These are phyloP conservation scores for Amphilophus citrinellus DNA, from an alignment of 2,113 vertebrate genomes.

Conservation along the genomic window DNA sequence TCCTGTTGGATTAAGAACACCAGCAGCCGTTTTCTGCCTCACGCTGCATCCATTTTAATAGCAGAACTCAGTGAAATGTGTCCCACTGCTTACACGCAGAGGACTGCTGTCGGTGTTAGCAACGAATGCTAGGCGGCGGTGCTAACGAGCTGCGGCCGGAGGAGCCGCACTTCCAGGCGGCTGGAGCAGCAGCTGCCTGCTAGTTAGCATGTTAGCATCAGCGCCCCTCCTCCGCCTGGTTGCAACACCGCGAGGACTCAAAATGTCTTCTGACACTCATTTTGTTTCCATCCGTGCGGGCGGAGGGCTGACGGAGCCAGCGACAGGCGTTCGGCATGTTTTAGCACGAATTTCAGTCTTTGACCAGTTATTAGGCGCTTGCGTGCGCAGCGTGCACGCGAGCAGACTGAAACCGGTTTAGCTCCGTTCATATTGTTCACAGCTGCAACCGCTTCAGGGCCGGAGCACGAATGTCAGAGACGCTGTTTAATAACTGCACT, in stretches of 20 bases:
- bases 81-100: not conserved
- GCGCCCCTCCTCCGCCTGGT: constrained; percentile 28
- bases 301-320: not conserved
- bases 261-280: constrained; percentile 66
- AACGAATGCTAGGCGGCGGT: not conserved
- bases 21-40: fast-evolving
- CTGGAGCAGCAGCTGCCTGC: constrained; percentile 4
- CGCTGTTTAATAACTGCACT: too few species aligned
- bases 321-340: not conserved
- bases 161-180: constrained; percentile 22
- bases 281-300: constrained; percentile 12
- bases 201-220: constrained; percentile 55
- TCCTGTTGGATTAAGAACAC: not conserved
- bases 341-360: not conserved
- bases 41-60: fast-evolving
- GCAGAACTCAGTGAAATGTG: fast-evolving
- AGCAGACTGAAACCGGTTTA: not conserved
- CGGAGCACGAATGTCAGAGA: too few species aligned
- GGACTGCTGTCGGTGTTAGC: constrained; percentile 27
- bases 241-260: constrained; percentile 51
- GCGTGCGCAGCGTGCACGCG: constrained; percentile 12
- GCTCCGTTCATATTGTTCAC: too few species aligned
- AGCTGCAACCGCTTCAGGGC: too few species aligned
- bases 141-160: constrained; percentile 6
- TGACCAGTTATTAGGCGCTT: not conserved